Conservation (phyloP, 1,140 invertebrate genomes). For the Dreissena rostriformis region DNA sequence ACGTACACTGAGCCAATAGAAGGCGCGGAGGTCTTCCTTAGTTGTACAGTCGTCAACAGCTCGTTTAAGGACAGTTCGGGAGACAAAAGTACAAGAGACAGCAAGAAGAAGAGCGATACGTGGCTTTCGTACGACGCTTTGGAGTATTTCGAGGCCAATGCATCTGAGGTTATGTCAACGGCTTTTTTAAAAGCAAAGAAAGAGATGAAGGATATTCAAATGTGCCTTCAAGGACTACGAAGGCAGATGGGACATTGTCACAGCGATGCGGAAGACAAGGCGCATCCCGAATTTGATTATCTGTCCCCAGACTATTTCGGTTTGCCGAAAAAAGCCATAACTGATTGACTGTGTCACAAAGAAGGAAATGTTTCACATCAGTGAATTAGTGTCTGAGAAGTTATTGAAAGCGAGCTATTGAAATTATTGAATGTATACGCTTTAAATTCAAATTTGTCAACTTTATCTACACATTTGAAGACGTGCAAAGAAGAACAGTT, state of each 20-base stretch:
- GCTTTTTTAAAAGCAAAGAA: slow-evolving; percentile 70
- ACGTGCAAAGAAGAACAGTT: no score
- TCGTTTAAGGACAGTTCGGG: neutral
- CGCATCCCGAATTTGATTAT: slow-evolving; percentile 33
- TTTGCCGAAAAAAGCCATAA: slow-evolving; percentile 40
- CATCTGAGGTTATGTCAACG: slow-evolving; percentile 64
- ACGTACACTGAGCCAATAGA: slow-evolving; percentile 64
- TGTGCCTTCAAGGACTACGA: slow-evolving; percentile 68
- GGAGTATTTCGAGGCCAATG: slow-evolving; percentile 62
- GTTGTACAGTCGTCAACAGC: slow-evolving; percentile 71
- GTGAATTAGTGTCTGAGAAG: no score
- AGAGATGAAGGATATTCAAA: slow-evolving; percentile 75
- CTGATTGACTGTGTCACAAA: slow-evolving; percentile 19
- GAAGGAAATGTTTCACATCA: no score
- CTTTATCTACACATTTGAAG: no score
- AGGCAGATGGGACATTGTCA: slow-evolving; percentile 73
- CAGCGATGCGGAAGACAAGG: slow-evolving; percentile 58
- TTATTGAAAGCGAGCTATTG: no score
- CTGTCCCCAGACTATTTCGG: slow-evolving; percentile 50
- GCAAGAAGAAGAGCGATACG: slow-evolving; percentile 59
- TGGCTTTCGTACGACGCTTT: slow-evolving; percentile 60
- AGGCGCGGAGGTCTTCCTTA: slow-evolving; percentile 64
- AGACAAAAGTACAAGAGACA: slow-evolving; percentile 9
- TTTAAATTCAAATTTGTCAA: no score
- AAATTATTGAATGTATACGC: no score